Evolutionary conservation across 2,113 vertebrate genomes (phyloP), one percentile per base, ranked within the genome.

Genomic region (Tympanuchus pallidicinctus): DNA sequence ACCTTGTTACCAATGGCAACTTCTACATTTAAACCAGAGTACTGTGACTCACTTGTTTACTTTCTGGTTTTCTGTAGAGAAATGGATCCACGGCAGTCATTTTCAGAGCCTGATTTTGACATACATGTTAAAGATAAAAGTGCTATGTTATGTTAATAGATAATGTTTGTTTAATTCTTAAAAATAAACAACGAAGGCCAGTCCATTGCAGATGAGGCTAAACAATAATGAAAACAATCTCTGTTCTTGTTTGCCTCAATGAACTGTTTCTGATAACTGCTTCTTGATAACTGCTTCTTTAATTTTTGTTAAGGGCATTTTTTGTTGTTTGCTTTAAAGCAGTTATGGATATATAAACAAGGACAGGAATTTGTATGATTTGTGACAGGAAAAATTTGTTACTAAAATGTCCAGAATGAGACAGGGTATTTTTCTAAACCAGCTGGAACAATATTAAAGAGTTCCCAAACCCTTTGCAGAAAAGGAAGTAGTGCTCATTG

Each of bases 21-120:
- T 67, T 71, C 86, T 83, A 78, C 45, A 38, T 43, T 48, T 83
- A 48, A 77, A 12, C 54, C 50, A 11, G 13, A 60, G 20, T 10
- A 2, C 66, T 92, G 54, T 77, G 81, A 91, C 66, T 89, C 10
- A 70, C 54, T 91, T 87, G 57, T 87, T 90, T 96, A 90, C 83
- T 72, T 67, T 79, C 43, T 52, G 8, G 13, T 32, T 82, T 96
- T 95, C 65, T 57, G 8, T 61, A 40, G 28, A 80, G 63, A 47
- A 67, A 50, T 25, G 78, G 86, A 94, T 77, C 18, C 14, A 28
- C 45, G n/a, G 45, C 43, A 79, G 66, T 81, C 6, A 21, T 73
- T 94, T 93, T 91, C 45, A 57, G 43, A 80, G 73, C 36, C 74
- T 65, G n/a, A 71, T 86, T 72, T 61, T 80, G 30, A 61, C 64